A percentile compares a stretch with the other conserved stretches of the same genome.
Evolutionary conservation across 1,140 invertebrate species (phyloP).

Genomic region (Neodiprion fabricii): DNA sequence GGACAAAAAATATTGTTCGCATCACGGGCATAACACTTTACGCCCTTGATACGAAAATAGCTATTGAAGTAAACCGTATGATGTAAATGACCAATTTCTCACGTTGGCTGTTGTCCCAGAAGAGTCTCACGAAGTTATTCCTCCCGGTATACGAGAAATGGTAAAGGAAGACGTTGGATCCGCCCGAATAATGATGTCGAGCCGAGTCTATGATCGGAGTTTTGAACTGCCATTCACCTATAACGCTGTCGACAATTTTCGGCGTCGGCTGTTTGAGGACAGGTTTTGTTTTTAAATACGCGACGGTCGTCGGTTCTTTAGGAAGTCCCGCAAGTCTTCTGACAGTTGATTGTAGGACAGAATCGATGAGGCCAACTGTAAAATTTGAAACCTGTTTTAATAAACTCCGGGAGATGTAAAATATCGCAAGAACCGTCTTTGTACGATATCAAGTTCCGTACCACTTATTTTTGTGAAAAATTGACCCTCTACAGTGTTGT

Average conservation of each 20-base stretch:
- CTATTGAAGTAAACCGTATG: no score
- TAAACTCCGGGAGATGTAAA: neutral
- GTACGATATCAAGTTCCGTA: neutral
- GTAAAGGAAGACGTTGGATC: constrained; percentile 11
- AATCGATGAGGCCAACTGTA: neutral
- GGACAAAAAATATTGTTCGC: no score
- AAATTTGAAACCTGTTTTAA: neutral
- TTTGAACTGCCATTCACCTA: constrained; percentile 14
- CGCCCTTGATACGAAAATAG: no score
- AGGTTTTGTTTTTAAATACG: neutral
- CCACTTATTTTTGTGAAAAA: neutral
- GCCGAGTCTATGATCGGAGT: constrained; percentile 3
- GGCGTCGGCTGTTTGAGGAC: neutral
- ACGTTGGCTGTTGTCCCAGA: neutral
- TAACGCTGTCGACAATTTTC: neutral
- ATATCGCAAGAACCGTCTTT: neutral
- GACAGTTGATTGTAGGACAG: neutral
- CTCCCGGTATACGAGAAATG: constrained; percentile 6
- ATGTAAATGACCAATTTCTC: no score
- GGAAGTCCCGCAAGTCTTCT: neutral
- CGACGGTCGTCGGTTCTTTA: neutral
- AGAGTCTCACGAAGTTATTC: constrained; percentile 10
- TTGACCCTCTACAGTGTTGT: constrained; percentile 6
- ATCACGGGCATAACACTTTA: no score
- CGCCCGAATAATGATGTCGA: neutral